phyloP scores from a whole-genome alignment of 2,888 invertebrate species.

The Hybos culiciformis region DNA sequence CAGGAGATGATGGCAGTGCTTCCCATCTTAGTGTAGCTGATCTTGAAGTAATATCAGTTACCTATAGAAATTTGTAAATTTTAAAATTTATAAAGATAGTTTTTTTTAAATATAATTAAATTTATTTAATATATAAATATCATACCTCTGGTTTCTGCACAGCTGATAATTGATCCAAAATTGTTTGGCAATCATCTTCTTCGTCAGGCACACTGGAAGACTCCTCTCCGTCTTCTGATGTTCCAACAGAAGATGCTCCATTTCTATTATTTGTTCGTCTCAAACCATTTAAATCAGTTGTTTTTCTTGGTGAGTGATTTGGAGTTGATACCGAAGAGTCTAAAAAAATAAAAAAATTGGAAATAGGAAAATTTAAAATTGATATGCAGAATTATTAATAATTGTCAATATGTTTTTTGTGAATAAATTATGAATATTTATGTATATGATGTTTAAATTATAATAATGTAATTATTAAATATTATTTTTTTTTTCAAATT shows the following conservation, averaged over 20 bases:
- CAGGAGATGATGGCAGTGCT: slow-evolving; percentile 38
- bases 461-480: too few species aligned
- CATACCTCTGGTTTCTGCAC: slow-evolving; percentile 59
- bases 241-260: slow-evolving; percentile 42
- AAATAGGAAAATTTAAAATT: too few species aligned
- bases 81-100: neutral
- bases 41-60: slow-evolving; percentile 67
- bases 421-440: too few species aligned
- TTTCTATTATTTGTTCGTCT: slow-evolving; percentile 31
- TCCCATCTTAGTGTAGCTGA: slow-evolving; percentile 78
- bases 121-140: neutral
- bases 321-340: slow-evolving; percentile 40
- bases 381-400: too few species aligned
- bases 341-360: slow-evolving; percentile 14
- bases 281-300: slow-evolving; percentile 46
- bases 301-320: slow-evolving; percentile 46
- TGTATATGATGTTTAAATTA: too few species aligned
- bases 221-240: slow-evolving; percentile 68
- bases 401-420: too few species aligned
- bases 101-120: neutral
- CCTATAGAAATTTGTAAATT: slow-evolving; percentile 38
- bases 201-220: slow-evolving; percentile 60
- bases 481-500: too few species aligned
- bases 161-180: slow-evolving; percentile 58
- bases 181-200: slow-evolving; percentile 52